A percentile compares a stretch with the other conserved stretches of the same genome.
Evolutionary conservation across 1,140 invertebrate genomes (phyloP).

Genomic region (Gyrodactylus salaris): DNA sequence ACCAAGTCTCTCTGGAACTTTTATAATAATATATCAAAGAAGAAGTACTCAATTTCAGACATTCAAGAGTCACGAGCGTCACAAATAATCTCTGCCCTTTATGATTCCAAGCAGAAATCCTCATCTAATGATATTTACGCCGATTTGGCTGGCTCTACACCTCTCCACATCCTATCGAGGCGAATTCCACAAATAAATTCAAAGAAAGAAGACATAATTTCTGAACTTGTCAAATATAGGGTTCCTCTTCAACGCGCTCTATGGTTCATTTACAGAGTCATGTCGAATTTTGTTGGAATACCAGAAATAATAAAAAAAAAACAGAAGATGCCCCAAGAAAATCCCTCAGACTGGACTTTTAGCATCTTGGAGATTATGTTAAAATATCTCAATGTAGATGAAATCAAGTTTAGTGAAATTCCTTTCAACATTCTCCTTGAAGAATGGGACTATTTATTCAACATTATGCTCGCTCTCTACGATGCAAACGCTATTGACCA

Average conservation of each 20-base stretch:
- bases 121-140: background rate
- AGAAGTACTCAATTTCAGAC: background rate
- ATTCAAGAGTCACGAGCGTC: background rate
- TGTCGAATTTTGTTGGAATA: background rate
- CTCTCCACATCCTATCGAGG: background rate
- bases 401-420: background rate
- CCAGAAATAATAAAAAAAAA: constrained; percentile 2
- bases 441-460: background rate
- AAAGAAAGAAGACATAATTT: constrained; percentile 1
- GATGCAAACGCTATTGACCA: constrained; percentile 1
- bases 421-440: background rate
- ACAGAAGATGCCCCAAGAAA: background rate
- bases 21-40: background rate
- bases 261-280: constrained; percentile 5
- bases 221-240: background rate
- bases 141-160: background rate
- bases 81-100: background rate
- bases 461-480: background rate
- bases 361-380: background rate
- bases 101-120: background rate
- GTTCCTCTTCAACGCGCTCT: background rate
- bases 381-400: background rate
- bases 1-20: background rate
- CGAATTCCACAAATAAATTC: background rate
- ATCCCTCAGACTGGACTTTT: background rate